phyloP scores from a whole-genome alignment of 2,888 invertebrate species.

The Nomada fucata region DNA sequence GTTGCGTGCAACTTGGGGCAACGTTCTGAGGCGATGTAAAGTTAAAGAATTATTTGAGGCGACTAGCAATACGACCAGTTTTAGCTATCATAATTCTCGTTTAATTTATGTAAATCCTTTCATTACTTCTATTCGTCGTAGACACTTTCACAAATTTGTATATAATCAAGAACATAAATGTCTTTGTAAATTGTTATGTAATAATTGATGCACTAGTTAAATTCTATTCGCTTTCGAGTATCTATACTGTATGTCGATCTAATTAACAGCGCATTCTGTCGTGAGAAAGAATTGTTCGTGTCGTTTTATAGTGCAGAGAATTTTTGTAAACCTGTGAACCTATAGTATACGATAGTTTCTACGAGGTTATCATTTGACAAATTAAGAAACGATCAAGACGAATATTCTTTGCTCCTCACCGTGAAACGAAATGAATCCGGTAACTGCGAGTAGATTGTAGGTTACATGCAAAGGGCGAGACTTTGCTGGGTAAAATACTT shows the following conservation, averaged over 20 bases:
- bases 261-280: slow-evolving; percentile 22
- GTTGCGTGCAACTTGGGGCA: slow-evolving; percentile 79
- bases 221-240: slow-evolving; percentile 67
- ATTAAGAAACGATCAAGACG: background rate
- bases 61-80: slow-evolving; percentile 1
- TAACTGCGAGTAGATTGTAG: slow-evolving; percentile 24
- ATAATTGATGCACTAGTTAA: slow-evolving; percentile 68
- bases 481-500: slow-evolving; percentile 38
- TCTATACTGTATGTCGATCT: slow-evolving; percentile 30
- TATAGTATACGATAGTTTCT: slow-evolving; percentile 39
- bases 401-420: background rate
- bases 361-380: slow-evolving; percentile 37
- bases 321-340: slow-evolving; percentile 52
- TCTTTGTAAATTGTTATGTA: slow-evolving; percentile 79
- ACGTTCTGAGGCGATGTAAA: slow-evolving; percentile 49
- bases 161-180: slow-evolving; percentile 70
- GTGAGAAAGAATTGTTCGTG: slow-evolving; percentile 39
- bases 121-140: slow-evolving; percentile 51
- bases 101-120: slow-evolving; percentile 42
- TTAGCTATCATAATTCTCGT: slow-evolving; percentile 31
- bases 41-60: slow-evolving; percentile 33
- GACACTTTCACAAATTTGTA: slow-evolving; percentile 62
- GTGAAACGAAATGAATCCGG: background rate
- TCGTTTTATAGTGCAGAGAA: slow-evolving; percentile 39
- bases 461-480: slow-evolving; percentile 24